Percentiles rank a stretch among this genome's conserved stretches.
phyloP scores from a whole-genome alignment of 2,113 vertebrate species.

The Archocentrus centrarchus region DNA sequence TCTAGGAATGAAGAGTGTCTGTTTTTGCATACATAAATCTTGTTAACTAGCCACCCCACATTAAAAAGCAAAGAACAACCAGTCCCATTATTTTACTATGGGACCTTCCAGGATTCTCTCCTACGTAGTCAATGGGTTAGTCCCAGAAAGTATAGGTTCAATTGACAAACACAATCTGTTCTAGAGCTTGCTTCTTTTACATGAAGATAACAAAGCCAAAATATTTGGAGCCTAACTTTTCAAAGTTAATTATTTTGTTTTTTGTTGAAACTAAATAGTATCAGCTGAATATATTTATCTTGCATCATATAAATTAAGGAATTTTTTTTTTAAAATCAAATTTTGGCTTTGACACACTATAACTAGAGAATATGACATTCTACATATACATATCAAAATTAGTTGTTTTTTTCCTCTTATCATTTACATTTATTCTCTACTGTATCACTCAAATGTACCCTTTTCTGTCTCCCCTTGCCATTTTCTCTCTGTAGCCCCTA shows the following conservation, averaged over 20 bases:
- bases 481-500: not conserved
- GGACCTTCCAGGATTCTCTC: not conserved
- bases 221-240: not conserved
- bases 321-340: not conserved
- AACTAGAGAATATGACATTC: not conserved
- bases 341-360: not conserved
- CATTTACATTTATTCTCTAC: not conserved
- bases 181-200: not conserved
- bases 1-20: not conserved
- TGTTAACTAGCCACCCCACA: not conserved
- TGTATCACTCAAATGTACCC: not conserved
- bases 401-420: not conserved
- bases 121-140: not conserved
- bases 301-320: too few species aligned
- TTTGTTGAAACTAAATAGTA: not conserved
- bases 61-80: not conserved
- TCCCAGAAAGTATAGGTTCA: not conserved
- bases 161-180: not conserved
- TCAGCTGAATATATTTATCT: not conserved
- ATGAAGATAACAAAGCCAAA: not conserved
- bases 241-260: not conserved
- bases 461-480: not conserved
- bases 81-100: not conserved
- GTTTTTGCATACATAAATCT: not conserved
- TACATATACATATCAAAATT: not conserved